Percentiles rank a stretch among this genome's conserved stretches.
Evolutionary conservation across 2,888 invertebrate species (phyloP).

Genomic region (Standfussiana lucernea): DNA sequence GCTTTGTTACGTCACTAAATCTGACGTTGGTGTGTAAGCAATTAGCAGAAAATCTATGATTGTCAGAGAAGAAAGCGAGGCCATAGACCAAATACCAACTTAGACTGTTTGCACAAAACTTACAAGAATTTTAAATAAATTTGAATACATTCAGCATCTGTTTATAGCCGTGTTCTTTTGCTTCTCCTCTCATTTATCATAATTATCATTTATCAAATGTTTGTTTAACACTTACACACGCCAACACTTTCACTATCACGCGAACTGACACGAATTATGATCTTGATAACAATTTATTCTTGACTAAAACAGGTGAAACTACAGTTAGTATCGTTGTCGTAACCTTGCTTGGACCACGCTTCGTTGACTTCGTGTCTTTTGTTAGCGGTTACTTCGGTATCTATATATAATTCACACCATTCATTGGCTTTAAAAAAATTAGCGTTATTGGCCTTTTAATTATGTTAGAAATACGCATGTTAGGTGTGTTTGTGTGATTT

Average conservation of each 20-base stretch:
- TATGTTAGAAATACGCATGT: conserved; percentile 46
- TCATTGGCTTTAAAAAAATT: conserved; percentile 63
- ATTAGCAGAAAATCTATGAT: not conserved
- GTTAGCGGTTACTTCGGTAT: conserved; percentile 73
- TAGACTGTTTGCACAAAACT: not conserved
- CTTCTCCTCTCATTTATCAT: conserved; percentile 14
- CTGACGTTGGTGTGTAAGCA: not conserved
- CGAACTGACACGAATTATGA: conserved; percentile 71
- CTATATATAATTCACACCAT: conserved; percentile 70
- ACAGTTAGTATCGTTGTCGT: conserved; percentile 70
- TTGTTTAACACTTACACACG: conserved; percentile 31
- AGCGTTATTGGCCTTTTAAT: conserved; percentile 63
- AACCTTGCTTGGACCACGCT: conserved; percentile 81
- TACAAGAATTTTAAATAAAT: not conserved
- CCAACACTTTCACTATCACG: conserved; percentile 80
- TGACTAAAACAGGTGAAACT: conserved; percentile 77
- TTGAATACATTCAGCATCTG: conserved; percentile 16
- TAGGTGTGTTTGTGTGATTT: conserved; percentile 19
- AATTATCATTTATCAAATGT: conserved; percentile 30
- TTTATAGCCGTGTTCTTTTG: not conserved
- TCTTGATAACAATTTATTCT: conserved; percentile 71
- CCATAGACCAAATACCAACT: not conserved
- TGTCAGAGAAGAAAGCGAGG: not conserved
- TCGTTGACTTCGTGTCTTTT: conserved; percentile 74
- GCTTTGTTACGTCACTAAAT: conserved; percentile 23